Evolutionary conservation across 2,113 vertebrate genomes (phyloP).

Genomic region (Morone chrysops): DNA sequence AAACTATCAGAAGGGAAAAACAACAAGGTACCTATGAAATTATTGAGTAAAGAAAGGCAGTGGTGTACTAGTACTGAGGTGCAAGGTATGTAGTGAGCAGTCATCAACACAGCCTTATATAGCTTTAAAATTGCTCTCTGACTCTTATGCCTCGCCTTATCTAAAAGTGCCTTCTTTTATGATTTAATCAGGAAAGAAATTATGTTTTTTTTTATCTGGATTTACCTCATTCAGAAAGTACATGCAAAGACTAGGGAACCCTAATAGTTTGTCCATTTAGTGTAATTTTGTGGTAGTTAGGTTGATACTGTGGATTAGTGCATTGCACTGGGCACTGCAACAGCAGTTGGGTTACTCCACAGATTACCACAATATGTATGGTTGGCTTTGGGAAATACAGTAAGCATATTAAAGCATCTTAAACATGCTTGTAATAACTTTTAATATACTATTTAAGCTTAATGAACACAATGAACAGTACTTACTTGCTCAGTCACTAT

Average conservation of each 20-base stretch:
- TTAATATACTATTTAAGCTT: neutral
- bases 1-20: constrained; percentile 28
- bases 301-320: neutral
- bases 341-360: neutral
- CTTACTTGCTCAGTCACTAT: neutral
- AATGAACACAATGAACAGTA: neutral
- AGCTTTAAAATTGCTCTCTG: neutral
- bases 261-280: neutral
- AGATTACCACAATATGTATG: neutral
- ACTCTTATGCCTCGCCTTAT: neutral
- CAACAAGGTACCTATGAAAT: constrained; percentile 20
- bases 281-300: neutral
- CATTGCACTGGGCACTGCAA: neutral
- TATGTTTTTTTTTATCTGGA: neutral
- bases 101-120: neutral
- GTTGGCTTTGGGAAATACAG: neutral
- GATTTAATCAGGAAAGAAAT: neutral
- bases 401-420: neutral
- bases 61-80: neutral
- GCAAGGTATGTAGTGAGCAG: neutral
- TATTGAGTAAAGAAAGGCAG: constrained; percentile 31
- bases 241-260: neutral
- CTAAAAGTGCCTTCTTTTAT: neutral
- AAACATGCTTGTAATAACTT: too few species aligned
- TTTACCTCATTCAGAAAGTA: neutral